Evolutionary conservation across 2,113 vertebrate genomes (phyloP), one percentile per base, ranked within the genome.

Genomic region (Acrocephalus kingi): DNA sequence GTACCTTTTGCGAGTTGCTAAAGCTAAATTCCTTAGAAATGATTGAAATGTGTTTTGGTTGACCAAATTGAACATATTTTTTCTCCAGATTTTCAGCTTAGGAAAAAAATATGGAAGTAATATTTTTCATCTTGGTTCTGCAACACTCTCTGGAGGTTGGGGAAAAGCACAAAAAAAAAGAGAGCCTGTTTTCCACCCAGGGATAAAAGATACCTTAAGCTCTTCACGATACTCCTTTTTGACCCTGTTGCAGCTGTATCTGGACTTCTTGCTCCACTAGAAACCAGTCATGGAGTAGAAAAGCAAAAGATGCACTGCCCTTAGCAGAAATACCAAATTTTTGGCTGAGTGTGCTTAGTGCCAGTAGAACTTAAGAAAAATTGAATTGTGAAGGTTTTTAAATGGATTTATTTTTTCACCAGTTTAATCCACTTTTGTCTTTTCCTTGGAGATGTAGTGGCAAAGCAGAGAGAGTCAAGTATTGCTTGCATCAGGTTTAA

Each of bases 21-120:
- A 85, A 64, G 13, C 48, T 79, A 54, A 92, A 74, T 83, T 74
- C 72, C 71, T 94, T 90, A 67, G 35, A 69, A 83, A 33, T 90
- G 24, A 80, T 77, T 80, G 76, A 95, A 79, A 83, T 69, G n/a
- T 90, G n/a, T 76, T 93, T 90, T 95, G 41, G 72, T 45, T 87
- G 79, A 85, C 79, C 67, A 33, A 76, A 85, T 2, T 37, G 58
- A 73, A 76, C 23, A 30, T 49, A 15, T 46, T 48, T 88, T 91
- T 74, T 6, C 33, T 23, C 18, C 28, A 41, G 35, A 62, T 95
- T 76, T 89, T 87, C 49, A 56, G 22, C 69, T 87, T 35, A 49
- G 83, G 54, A 21, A 49, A 81, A 89, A 91, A 80, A 48, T n/a
- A 16, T n/a, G 22, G 45, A 76, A 83, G 7, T 61, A 83, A 22